Conservation (phyloP, 2,113 vertebrate species). For the Saccopteryx bilineata region DNA sequence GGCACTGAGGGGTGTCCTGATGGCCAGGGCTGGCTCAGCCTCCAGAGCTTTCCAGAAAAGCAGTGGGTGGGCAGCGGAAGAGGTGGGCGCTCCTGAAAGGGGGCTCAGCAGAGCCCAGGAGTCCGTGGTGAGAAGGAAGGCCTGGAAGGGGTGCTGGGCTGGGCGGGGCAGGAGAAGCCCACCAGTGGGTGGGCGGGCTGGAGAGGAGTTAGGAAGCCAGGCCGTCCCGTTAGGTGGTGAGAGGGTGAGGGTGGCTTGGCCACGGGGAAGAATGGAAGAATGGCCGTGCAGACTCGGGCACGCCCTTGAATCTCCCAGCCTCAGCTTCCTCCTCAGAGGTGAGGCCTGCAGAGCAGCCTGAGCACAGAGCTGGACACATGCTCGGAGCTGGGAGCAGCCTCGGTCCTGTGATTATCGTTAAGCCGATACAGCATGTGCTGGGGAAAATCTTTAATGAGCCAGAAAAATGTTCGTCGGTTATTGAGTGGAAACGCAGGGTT, state of each 20-base stretch:
- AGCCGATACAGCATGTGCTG: accelerated
- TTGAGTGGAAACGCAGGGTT: background rate
- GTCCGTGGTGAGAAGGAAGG: background rate
- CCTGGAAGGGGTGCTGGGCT: background rate
- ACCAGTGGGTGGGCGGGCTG: accelerated
- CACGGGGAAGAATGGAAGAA: background rate
- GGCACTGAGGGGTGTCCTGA: background rate
- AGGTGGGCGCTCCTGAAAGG: background rate
- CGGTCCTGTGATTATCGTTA: accelerated
- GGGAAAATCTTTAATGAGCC: background rate
- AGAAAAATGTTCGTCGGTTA: background rate
- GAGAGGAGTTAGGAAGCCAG: background rate
- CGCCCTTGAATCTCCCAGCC: background rate
- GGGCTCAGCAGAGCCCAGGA: background rate
- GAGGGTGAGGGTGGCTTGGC: background rate
- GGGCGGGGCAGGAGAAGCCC: background rate
- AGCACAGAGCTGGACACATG: accelerated
- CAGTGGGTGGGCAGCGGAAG: background rate
- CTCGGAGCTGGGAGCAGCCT: accelerated
- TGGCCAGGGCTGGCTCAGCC: too few relatives aligned
- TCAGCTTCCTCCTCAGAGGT: background rate
- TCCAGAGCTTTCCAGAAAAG: background rate
- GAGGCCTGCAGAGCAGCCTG: background rate
- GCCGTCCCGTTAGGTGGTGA: background rate
- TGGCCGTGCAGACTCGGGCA: accelerated